Evolutionary conservation across 2,113 vertebrate genomes (phyloP), one percentile per base, ranked within the genome.

Genomic region (Dicerorhinus sumatrensis): DNA sequence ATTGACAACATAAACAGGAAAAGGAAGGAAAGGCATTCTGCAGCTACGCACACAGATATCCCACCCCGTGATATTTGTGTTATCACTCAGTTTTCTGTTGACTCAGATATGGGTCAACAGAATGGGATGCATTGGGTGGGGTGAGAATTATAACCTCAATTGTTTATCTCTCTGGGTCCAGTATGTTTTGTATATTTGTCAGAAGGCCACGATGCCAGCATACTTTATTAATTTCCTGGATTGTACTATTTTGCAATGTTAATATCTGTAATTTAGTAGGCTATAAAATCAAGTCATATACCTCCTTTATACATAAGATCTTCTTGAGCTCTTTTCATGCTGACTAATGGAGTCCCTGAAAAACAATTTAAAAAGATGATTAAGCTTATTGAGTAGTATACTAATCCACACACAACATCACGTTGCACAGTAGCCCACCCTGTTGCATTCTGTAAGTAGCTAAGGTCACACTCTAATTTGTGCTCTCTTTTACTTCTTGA

Each of bases 1-100:
- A 85, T 9, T 96, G 95, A 97, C 91, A 97, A 63, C n/a, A 96
- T 75, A 56, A 98, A 98, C 88, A 98, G 97, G 97, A 98, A 98
- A 96, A 97, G 88, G 98, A 97, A 96, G 97, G 95, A 87, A 25
- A 77, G 87, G 95, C 27, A 39, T 94, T 89, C 91, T 20, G 75
- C 46, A 90, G 96, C 93, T 84, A 83, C 18, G 14, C 70, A 62
- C 54, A 16, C n/a, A 96, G 91, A 94, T 27, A 84, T 65, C 58
- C 72, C 87, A 67, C 67, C n/a, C 88, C 77, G 65, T 17, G 85
- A 76, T 83, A 81, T 60, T 39, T 6, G 60, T 20, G 65, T 92
- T 96, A 97, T 88, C 91, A 46, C 29, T 69, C 31, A 8, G 48
- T 46, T 90, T 96, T 91, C 63, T 98, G 95, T 98, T 98, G 96